Evolutionary conservation across 1,140 invertebrate species (phyloP).

Genomic region (Papilio glaucus): DNA sequence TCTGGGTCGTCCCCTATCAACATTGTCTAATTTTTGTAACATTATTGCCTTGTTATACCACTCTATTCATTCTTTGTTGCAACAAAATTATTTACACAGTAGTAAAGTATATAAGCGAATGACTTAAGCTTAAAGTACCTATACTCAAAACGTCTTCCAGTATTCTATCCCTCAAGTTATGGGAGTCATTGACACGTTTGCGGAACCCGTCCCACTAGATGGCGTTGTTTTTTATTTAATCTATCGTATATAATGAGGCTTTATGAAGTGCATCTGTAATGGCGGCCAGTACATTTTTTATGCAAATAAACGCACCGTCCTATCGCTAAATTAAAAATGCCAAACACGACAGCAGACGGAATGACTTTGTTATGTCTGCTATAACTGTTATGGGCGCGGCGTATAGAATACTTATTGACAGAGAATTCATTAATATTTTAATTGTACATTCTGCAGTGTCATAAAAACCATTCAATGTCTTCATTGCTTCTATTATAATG

Average conservation of each 20-base stretch:
- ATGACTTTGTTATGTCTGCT: slow-evolving; percentile 30
- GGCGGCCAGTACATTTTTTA: slow-evolving; percentile 35
- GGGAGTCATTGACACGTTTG: slow-evolving; percentile 3
- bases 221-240: slow-evolving; percentile 23
- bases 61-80: no score
- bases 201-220: slow-evolving; percentile 11
- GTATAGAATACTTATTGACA: slow-evolving; percentile 9
- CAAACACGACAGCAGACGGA: slow-evolving; percentile 29
- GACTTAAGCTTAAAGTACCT: no score
- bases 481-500: not conserved
- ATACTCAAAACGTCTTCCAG: no score
- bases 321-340: slow-evolving; percentile 39
- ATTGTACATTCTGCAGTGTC: not conserved
- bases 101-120: no score
- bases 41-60: no score
- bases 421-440: slow-evolving; percentile 6
- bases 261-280: slow-evolving; percentile 31
- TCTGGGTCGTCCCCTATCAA: no score
- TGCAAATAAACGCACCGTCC: slow-evolving; percentile 37
- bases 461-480: not conserved
- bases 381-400: slow-evolving; percentile 27
- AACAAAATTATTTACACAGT: no score
- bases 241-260: slow-evolving; percentile 1
- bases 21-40: no score
- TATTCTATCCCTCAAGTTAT: not conserved